Evolutionary conservation across 2,797 vertebrate genomes (phyloP).

Genomic region (Dallia pectoralis): DNA sequence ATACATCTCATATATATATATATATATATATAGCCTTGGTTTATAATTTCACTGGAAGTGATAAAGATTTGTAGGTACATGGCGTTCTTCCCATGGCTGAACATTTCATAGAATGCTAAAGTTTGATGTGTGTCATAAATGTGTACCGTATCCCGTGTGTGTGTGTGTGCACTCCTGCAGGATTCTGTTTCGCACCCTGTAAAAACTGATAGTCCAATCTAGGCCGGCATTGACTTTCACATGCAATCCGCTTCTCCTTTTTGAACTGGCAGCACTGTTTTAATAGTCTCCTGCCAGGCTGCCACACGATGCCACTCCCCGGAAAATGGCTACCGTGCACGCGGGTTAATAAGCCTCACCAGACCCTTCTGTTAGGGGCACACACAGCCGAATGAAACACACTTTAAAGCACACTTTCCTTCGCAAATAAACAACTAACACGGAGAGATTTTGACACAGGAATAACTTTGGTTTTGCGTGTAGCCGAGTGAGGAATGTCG

Average conservation of each 20-base stretch:
- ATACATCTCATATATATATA: too few relatives aligned
- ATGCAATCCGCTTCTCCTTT: neutral
- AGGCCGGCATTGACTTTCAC: neutral
- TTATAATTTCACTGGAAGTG: neutral
- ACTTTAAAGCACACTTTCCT: conserved; percentile 35
- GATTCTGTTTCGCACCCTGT: neutral
- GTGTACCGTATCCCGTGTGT: neutral
- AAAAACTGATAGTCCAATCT: neutral
- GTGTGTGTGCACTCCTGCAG: neutral
- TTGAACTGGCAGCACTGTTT: conserved; percentile 21
- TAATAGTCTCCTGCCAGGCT: neutral
- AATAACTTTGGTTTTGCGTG: conserved; percentile 34
- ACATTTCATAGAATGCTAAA: neutral
- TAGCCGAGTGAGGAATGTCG: neutral
- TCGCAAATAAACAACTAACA: conserved; percentile 29
- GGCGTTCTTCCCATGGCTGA: neutral
- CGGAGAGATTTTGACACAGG: conserved; percentile 16
- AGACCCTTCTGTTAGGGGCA: conserved; percentile 40
- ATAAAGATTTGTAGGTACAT: neutral
- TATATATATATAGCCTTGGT: too few relatives aligned
- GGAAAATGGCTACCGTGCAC: conserved; percentile 45
- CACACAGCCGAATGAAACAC: conserved; percentile 25
- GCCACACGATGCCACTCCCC: conserved; percentile 42
- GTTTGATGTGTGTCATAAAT: neutral
- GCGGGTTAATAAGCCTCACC: conserved; percentile 37